A percentile compares a stretch with the other conserved stretches of the same genome.
Conservation (phyloP, 2,888 invertebrate species). For the Lysandra bellargus region DNA sequence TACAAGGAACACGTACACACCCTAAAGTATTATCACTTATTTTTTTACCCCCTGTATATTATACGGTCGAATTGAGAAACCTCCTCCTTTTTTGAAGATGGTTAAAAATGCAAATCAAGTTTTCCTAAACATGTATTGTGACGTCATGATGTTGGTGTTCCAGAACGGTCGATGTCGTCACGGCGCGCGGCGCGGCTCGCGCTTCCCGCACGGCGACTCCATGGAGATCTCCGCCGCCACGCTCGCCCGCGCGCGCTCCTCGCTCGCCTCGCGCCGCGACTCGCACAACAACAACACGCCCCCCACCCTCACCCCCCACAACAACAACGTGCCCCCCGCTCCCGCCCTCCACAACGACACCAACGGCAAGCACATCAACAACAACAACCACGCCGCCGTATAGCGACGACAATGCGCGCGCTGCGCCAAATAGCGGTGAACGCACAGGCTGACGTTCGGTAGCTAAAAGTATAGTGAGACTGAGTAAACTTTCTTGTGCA, state of each 20-base stretch:
- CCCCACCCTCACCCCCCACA: conserved; percentile 43
- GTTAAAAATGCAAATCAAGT: too few relatives aligned
- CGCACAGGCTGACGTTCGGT: neutral
- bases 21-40: too few relatives aligned
- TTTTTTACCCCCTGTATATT: too few relatives aligned
- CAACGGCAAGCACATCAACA: conserved; percentile 58
- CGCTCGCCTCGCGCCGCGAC: conserved; percentile 56
- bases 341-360: conserved; percentile 36
- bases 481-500: neutral
- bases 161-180: conserved; percentile 62
- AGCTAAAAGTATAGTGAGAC: neutral
- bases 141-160: conserved; percentile 37
- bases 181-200: conserved; percentile 63
- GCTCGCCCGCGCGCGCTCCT: conserved; percentile 63
- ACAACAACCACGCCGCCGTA: conserved; percentile 57
- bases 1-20: too few relatives aligned
- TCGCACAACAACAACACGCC: conserved; percentile 57
- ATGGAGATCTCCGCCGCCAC: conserved; percentile 76
- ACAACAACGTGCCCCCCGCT: conserved; percentile 47
- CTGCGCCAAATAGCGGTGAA: neutral
- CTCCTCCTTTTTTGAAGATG: too few relatives aligned
- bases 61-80: too few relatives aligned
- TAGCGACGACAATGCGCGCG: conserved; percentile 16
- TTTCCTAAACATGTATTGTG: neutral
- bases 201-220: conserved; percentile 71